Conservation (phyloP, 1,140 invertebrate species). For the Eumaeus atala region DNA sequence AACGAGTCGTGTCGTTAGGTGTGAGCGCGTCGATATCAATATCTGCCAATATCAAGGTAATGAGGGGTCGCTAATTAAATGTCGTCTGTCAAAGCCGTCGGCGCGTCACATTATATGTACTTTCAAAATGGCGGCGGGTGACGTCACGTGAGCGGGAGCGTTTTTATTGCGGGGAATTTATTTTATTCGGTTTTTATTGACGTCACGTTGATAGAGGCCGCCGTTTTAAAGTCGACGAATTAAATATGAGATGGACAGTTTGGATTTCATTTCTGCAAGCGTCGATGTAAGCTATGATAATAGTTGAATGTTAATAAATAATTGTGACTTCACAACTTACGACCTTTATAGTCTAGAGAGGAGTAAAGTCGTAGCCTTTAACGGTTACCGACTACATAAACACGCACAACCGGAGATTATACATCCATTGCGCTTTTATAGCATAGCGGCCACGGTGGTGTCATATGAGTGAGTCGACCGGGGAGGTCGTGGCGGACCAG, state of each 20-base stretch:
- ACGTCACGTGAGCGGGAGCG: too few species aligned
- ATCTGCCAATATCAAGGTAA: conserved; percentile 64
- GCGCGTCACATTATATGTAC: conserved; percentile 58
- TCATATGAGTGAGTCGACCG: too few species aligned
- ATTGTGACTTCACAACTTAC: too few species aligned
- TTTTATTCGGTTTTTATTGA: conserved; percentile 28
- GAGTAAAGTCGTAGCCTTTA: too few species aligned
- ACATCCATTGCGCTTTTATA: too few species aligned
- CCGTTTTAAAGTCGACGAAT: conserved; percentile 2
- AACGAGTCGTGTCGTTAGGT: conserved; percentile 24
- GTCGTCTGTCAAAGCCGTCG: conserved; percentile 62
- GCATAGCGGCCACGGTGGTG: too few species aligned
- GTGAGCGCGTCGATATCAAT: conserved; percentile 47
- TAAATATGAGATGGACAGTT: conserved; percentile 9
- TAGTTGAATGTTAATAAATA: too few species aligned
- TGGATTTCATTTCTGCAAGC: not conserved
- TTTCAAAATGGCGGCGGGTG: conserved; percentile 44
- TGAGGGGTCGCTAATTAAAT: conserved; percentile 70
- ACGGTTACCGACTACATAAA: too few species aligned
- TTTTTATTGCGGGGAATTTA: conserved; percentile 29
- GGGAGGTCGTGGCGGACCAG: too few species aligned
- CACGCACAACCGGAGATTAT: too few species aligned
- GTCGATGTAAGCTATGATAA: too few species aligned
- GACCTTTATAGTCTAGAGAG: too few species aligned
- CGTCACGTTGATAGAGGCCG: conserved; percentile 16